Conservation (phyloP, 2,888 invertebrate genomes). For the Meiosimyza decipiens region DNA sequence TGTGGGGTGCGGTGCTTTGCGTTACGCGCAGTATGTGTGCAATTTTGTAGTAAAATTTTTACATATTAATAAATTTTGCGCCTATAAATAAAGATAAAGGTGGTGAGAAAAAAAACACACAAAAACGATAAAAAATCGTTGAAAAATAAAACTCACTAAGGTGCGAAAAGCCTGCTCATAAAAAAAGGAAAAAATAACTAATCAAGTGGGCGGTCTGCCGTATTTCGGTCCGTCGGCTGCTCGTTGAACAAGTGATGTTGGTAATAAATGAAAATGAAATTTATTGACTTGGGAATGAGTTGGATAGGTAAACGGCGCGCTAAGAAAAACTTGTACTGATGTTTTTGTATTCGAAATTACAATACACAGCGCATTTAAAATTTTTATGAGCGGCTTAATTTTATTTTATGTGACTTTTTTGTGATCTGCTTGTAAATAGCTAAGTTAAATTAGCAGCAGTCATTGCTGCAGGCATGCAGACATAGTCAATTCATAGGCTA, state of each 20-base stretch:
- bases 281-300: slow-evolving; percentile 19
- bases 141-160: neutral
- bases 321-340: too few relatives aligned
- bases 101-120: neutral
- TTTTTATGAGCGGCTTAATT: slow-evolving; percentile 10
- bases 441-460: too few relatives aligned
- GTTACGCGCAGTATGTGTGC: neutral
- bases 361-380: slow-evolving; percentile 1
- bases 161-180: slow-evolving; percentile 22
- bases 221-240: neutral
- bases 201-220: slow-evolving; percentile 26
- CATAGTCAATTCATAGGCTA: too few relatives aligned
- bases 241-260: slow-evolving; percentile 6
- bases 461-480: too few relatives aligned
- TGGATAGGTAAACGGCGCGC: slow-evolving; percentile 1
- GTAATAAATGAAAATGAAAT: slow-evolving; percentile 19
- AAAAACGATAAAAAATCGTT: neutral
- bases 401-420: neutral
- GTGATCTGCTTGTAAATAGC: neutral
- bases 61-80: slow-evolving; percentile 33
- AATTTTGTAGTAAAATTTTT: slow-evolving; percentile 6
- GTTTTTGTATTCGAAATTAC: too few relatives aligned
- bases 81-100: slow-evolving; percentile 16
- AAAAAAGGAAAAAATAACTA: neutral
- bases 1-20: neutral